These are phyloP conservation scores for Rhynchonycteris naso DNA, from an alignment of 2,797 vertebrate species.

Conservation along the genomic window DNA sequence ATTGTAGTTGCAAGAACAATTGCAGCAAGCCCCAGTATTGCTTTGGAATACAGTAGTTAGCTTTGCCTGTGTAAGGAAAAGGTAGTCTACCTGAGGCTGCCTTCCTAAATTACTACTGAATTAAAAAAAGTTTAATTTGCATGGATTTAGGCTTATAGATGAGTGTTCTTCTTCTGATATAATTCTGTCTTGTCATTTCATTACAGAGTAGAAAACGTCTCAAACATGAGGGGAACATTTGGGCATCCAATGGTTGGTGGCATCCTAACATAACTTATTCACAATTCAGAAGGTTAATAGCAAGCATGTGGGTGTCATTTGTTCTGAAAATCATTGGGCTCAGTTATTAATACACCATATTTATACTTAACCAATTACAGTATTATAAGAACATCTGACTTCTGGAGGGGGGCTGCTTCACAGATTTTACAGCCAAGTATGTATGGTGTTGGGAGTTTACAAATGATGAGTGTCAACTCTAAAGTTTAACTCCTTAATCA, in stretches of 20 bases:
- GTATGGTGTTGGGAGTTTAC: not conserved
- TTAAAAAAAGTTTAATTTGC: slow-evolving; percentile 9
- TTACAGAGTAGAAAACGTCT: not conserved
- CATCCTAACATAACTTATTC: not conserved
- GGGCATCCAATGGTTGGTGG: not conserved
- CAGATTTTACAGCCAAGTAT: slow-evolving; percentile 16
- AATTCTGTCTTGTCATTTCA: slow-evolving; percentile 37
- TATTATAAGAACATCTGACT: slow-evolving; percentile 61
- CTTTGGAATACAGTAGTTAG: not conserved
- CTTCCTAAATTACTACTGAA: not conserved
- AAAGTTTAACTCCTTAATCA: slow-evolving; percentile 29
- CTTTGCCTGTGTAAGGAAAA: not conserved
- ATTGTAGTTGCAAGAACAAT: not conserved
- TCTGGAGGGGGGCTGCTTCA: slow-evolving; percentile 35
- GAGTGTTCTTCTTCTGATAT: not conserved
- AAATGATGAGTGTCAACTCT: not conserved
- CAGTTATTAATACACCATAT: slow-evolving; percentile 53
- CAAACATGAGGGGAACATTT: not conserved
- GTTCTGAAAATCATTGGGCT: slow-evolving; percentile 55
- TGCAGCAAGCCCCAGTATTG: not conserved
- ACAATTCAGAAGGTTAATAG: slow-evolving; percentile 53
- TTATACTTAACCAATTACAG: slow-evolving; percentile 57
- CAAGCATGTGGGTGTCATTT: slow-evolving; percentile 58
- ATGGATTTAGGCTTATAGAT: not conserved
- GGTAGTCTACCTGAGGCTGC: not conserved